A percentile compares a stretch with the other conserved stretches of the same genome.
phyloP scores from a whole-genome alignment of 2,797 vertebrate species.

The Esox masquinongy region DNA sequence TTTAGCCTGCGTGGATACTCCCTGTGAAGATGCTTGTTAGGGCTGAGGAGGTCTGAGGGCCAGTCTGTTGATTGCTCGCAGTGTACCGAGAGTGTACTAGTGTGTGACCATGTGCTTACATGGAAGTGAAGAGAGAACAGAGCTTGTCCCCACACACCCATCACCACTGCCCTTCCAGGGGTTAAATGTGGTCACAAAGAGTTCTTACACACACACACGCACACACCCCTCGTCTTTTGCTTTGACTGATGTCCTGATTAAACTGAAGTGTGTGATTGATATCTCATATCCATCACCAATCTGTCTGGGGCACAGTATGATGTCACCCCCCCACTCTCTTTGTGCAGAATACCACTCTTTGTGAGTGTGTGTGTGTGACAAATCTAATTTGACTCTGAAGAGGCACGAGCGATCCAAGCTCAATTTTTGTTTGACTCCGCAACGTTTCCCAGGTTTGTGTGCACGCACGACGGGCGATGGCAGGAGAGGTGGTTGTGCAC shows the following conservation, averaged over 20 bases:
- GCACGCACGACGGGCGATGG: constrained; percentile 21
- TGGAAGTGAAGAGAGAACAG: neutral
- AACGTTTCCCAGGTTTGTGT: constrained; percentile 42
- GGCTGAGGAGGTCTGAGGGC: neutral
- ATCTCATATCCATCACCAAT: constrained; percentile 71
- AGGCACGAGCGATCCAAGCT: constrained; percentile 49
- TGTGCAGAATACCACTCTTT: constrained; percentile 45
- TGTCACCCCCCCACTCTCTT: constrained; percentile 44
- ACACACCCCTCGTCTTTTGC: constrained; percentile 19
- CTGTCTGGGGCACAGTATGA: constrained; percentile 68
- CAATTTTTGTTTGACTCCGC: constrained; percentile 44
- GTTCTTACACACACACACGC: neutral
- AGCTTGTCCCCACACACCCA: neutral
- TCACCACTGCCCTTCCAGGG: constrained; percentile 16
- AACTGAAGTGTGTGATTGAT: constrained; percentile 71
- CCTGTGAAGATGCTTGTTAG: neutral
- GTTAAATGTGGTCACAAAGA: constrained; percentile 43
- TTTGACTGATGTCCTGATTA: constrained; percentile 71
- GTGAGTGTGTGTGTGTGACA: constrained; percentile 47
- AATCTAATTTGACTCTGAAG: constrained; percentile 52
- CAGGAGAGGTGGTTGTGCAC: constrained; percentile 5
- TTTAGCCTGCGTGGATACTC: neutral
- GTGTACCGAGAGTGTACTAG: neutral
- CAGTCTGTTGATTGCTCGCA: neutral
- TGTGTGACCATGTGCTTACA: neutral